phyloP scores from a whole-genome alignment of 2,113 vertebrate species.

The Solenodon paradoxus region DNA sequence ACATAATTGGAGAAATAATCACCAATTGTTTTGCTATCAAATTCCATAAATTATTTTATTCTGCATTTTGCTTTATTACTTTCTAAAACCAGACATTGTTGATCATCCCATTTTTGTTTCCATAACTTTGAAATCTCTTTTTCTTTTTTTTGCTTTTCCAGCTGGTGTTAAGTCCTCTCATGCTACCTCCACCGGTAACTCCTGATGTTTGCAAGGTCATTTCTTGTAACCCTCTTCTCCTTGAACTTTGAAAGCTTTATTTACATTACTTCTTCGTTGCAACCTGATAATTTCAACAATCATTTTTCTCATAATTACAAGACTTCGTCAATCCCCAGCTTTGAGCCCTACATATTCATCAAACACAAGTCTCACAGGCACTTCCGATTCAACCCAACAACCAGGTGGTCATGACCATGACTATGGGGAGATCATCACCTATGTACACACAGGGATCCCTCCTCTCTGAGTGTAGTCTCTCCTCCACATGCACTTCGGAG shows the following conservation, averaged over 20 bases:
- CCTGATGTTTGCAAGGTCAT: neutral
- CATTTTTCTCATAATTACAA: neutral
- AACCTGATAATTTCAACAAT: neutral
- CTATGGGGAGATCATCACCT: too few relatives aligned
- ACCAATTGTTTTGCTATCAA: neutral
- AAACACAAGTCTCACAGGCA: neutral
- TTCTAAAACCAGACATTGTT: neutral
- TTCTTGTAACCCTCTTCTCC: neutral
- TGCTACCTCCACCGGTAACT: neutral
- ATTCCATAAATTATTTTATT: neutral
- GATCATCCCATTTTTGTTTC: neutral
- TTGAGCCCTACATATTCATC: neutral
- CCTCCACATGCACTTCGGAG: neutral
- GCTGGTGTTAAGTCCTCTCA: neutral
- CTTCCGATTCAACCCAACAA: neutral
- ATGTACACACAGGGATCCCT: too few relatives aligned
- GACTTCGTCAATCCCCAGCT: neutral
- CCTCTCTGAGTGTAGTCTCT: neutral
- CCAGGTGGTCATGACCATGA: neutral
- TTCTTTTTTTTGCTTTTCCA: neutral
- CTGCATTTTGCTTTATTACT: neutral
- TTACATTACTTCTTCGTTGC: neutral
- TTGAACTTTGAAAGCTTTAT: neutral
- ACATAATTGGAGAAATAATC: neutral
- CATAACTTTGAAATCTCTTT: neutral